Conservation (phyloP, 2,797 vertebrate species). For the Acestrorhynchus altus region DNA sequence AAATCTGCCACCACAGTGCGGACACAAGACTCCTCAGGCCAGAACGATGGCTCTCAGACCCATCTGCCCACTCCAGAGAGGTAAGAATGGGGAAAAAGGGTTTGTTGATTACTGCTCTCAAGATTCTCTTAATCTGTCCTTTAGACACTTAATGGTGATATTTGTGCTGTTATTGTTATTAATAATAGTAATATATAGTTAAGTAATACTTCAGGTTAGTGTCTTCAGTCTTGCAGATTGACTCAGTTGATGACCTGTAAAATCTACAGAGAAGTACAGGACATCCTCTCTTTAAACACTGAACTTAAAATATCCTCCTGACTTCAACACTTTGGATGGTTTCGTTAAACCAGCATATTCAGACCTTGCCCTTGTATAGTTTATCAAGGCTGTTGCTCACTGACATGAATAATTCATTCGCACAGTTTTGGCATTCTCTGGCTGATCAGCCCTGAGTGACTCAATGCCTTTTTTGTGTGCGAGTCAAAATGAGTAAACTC, state of each 20-base stretch:
- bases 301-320: background rate
- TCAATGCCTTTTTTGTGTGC: background rate
- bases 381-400: background rate
- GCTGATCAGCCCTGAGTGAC: background rate
- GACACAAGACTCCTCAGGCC: constrained; percentile 67
- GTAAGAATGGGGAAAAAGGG: constrained; percentile 57
- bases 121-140: too few species aligned
- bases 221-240: too few species aligned
- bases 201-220: too few species aligned
- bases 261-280: background rate
- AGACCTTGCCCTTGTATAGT: background rate
- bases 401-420: background rate
- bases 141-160: too few species aligned
- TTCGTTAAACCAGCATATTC: background rate
- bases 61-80: constrained; percentile 80
- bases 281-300: background rate
- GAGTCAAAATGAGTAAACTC: background rate
- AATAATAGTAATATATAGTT: too few species aligned
- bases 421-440: background rate
- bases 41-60: constrained; percentile 65
- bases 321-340: background rate
- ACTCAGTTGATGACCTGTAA: background rate
- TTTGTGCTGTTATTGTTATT: too few species aligned
- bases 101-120: too few species aligned
- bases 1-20: constrained; percentile 77